Evolutionary conservation across 1,140 invertebrate genomes (phyloP).

Genomic region (Panonychus citri): DNA sequence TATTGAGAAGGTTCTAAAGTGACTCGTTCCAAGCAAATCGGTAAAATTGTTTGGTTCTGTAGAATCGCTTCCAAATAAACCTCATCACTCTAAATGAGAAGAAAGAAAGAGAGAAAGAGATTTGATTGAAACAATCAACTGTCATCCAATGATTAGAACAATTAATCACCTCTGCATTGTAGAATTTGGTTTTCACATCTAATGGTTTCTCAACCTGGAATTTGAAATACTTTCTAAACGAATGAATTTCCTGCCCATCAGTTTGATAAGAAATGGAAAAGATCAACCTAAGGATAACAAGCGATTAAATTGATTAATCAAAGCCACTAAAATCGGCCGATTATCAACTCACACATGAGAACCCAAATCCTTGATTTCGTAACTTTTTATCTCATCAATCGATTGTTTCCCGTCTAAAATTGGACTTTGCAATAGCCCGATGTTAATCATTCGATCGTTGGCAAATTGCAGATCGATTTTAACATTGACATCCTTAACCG

Average conservation of each 20-base stretch:
- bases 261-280: constrained; percentile 80
- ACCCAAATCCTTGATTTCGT: constrained; percentile 94
- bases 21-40: constrained; percentile 77
- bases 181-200: constrained; percentile 96
- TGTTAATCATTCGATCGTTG: constrained; percentile 45
- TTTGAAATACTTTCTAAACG: constrained; percentile 83
- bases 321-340: background rate
- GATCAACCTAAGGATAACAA: constrained; percentile 41
- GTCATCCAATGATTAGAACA: background rate
- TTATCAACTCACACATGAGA: constrained; percentile 58
- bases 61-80: constrained; percentile 91
- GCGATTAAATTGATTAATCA: background rate
- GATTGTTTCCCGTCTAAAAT: constrained; percentile 38
- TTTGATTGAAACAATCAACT: background rate
- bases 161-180: constrained; percentile 57
- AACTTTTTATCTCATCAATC: constrained; percentile 79
- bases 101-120: background rate
- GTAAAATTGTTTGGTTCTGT: constrained; percentile 68
- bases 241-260: constrained; percentile 35
- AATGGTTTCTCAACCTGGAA: constrained; percentile 93
- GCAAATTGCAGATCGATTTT: constrained; percentile 78
- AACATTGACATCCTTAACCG: constrained; percentile 50
- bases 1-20: constrained; percentile 65
- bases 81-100: constrained; percentile 50
- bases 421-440: constrained; percentile 36